These are phyloP conservation scores for Alethe castanea DNA, from an alignment of 2,113 vertebrate species.

Conservation along the genomic window DNA sequence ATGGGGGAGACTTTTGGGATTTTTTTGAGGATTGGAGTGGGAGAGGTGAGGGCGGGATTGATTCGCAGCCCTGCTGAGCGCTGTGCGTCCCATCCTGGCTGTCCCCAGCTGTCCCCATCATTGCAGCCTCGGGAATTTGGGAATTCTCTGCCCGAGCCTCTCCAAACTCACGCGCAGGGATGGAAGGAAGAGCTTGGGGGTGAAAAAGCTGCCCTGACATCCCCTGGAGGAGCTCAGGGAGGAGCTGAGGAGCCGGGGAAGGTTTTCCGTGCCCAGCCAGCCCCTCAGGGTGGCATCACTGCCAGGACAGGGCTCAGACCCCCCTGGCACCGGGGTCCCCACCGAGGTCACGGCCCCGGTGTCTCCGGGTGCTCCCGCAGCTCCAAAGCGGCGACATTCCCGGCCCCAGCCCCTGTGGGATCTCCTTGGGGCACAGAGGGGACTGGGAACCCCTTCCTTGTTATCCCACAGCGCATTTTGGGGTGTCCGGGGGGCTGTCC, in stretches of 20 bases:
- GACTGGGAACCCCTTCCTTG: fast-evolving
- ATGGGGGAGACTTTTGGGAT: fast-evolving
- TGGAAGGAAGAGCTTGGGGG: fast-evolving
- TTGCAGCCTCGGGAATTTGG: fast-evolving
- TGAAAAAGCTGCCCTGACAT: fast-evolving
- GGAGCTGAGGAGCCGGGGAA: fast-evolving
- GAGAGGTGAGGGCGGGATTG: fast-evolving
- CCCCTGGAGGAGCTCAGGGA: background rate
- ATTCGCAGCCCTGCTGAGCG: no score
- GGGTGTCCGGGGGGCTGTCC: fast-evolving
- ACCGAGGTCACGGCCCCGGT: fast-evolving
- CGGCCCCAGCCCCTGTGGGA: fast-evolving
- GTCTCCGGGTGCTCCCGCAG: background rate
- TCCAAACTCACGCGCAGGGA: fast-evolving
- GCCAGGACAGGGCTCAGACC: fast-evolving
- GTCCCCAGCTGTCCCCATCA: background rate
- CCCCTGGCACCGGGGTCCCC: fast-evolving
- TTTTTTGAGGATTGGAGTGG: background rate
- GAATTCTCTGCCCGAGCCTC: background rate
- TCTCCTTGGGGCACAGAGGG: fast-evolving
- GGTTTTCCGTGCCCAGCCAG: fast-evolving
- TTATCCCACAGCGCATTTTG: background rate
- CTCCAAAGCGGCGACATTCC: fast-evolving
- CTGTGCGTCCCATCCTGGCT: background rate
- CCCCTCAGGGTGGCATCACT: fast-evolving